A percentile compares a stretch with the other conserved stretches of the same genome.
phyloP scores from a whole-genome alignment of 2,797 vertebrate species.

The Acanthis flammea region DNA sequence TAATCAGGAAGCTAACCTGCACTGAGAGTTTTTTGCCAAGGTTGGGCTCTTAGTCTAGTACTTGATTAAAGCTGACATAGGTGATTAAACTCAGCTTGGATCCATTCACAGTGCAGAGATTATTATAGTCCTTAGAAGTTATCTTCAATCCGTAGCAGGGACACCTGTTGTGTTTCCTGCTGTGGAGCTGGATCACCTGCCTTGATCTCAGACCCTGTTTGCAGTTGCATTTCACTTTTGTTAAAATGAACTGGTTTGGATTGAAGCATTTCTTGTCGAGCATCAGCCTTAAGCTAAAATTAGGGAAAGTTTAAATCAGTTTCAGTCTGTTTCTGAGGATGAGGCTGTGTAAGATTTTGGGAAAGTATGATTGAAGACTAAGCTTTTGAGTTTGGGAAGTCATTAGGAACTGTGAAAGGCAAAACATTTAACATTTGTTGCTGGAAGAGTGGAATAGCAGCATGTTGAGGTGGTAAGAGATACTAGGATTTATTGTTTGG shows the following conservation, averaged over 20 bases:
- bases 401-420: background rate
- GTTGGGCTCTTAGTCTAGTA: background rate
- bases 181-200: background rate
- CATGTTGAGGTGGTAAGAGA: background rate
- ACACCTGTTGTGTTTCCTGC: background rate
- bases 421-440: background rate
- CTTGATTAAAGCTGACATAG: background rate
- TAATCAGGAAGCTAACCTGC: background rate
- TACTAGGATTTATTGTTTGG: background rate
- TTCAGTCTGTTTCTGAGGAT: background rate
- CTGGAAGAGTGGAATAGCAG: background rate
- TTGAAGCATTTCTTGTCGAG: background rate
- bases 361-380: background rate
- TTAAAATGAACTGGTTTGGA: background rate
- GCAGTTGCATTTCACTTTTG: background rate
- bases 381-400: background rate
- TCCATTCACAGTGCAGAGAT: background rate
- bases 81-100: background rate
- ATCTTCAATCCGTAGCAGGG: background rate
- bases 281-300: background rate
- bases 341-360: background rate
- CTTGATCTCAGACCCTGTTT: background rate
- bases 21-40: background rate
- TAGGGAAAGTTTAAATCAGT: background rate
- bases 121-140: background rate